Evolutionary conservation across 2,113 vertebrate genomes (phyloP), one percentile per base, ranked within the genome.

Genomic region (Ptilorrhoa leucosticta): DNA sequence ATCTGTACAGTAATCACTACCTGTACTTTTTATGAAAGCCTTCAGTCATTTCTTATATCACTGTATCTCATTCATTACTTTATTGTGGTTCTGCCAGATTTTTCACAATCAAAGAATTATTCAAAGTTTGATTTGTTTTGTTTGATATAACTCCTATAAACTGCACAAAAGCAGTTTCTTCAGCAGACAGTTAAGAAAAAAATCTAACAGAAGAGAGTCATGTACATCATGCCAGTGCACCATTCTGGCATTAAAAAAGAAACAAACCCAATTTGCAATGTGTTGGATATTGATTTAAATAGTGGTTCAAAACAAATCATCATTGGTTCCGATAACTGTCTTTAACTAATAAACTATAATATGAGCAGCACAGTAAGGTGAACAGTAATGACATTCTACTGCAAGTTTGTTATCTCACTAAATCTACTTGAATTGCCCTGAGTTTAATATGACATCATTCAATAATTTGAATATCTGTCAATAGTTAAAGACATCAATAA

Each of bases 31-130:
- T n/a, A 87, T 64, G 45, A 71, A 97, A 92, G 65, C 72, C 91
- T 96, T 72, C 48, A 51, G 69, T 35, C 10, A 91, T 48, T 95
- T 88, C 94, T 82, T 96, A 90, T 33, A 93, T 23, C 47, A 91
- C 39, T 60, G 57, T 93, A 91, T 72, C 16, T 69, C 30, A 83
- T 70, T 83, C 37, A 22, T 86, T 97, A 78, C 30, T 91, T 69
- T 90, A 85, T 48, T 56, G 77, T 53, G 51, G 63, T 82, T 76
- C 71, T 14, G 80, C n/a, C 28, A 48, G 60, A 89, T 56, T 95
- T 94, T 96, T 89, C 68, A 78, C 63, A 96, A 51, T 57, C 35
- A 37, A 95, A 84, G 10, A 50, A 93, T 94, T 94, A 94, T 65
- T 95, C 42, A 56, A 87, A 88, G 69, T 94, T 85, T 96, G 58